Percentiles rank a stretch among this genome's conserved stretches.
phyloP scores from a whole-genome alignment of 2,797 vertebrate genomes.

The Chlorospingus semifuscus region DNA sequence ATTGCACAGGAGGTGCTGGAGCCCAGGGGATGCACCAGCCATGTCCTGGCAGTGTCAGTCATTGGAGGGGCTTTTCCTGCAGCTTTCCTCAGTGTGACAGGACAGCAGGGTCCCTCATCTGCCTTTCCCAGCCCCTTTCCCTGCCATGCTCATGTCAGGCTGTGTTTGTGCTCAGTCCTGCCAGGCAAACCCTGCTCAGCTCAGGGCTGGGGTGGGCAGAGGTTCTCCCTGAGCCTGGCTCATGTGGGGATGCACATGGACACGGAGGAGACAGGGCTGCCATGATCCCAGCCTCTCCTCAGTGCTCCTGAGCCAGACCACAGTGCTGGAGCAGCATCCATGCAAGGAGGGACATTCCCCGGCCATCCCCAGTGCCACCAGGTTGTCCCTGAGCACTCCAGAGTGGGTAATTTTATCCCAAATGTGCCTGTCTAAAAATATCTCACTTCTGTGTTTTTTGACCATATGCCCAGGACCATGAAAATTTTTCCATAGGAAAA shows the following conservation, averaged over 20 bases:
- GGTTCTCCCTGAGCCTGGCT: background rate
- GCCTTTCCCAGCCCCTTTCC: background rate
- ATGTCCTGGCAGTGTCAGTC: background rate
- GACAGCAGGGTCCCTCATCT: background rate
- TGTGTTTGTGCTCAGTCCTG: background rate
- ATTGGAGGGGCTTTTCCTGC: rapidly evolving
- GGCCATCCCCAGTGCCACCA: background rate
- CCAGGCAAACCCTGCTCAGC: background rate
- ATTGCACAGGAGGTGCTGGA: rapidly evolving
- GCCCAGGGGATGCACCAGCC: rapidly evolving
- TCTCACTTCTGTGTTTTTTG: conserved; percentile 67
- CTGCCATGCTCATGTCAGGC: rapidly evolving
- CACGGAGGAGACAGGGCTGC: rapidly evolving
- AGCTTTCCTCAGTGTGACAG: rapidly evolving
- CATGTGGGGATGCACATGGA: rapidly evolving
- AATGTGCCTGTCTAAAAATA: conserved; percentile 69
- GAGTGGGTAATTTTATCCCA: conserved; percentile 4
- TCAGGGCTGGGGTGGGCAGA: background rate
- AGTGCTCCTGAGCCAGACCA: rapidly evolving
- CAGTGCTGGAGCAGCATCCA: rapidly evolving
- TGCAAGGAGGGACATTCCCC: background rate
- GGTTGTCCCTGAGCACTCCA: background rate
- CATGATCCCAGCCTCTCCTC: rapidly evolving
- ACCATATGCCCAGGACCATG: conserved; percentile 66
- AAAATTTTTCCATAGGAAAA: conserved; percentile 55